These are phyloP conservation scores for Microtus oregoni DNA, from an alignment of 2,113 vertebrate species.

Conservation along the genomic window DNA sequence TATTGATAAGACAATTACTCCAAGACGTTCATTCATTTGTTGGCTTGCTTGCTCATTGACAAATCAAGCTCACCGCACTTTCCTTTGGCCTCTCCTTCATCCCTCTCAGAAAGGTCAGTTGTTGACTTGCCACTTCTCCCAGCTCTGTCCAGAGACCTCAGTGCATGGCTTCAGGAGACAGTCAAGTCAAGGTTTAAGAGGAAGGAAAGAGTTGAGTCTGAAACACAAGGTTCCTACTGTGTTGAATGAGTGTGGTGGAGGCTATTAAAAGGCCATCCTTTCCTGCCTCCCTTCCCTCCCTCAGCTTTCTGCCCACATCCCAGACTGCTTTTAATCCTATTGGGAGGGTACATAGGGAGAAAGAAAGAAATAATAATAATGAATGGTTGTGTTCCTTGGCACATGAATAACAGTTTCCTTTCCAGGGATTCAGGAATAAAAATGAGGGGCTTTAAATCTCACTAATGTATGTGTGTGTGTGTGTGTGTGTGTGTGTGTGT, in stretches of 20 bases:
- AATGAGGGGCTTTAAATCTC: constrained; percentile 88
- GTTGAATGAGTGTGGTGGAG: constrained; percentile 76
- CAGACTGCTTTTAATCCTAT: constrained; percentile 82
- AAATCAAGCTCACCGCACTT: background rate
- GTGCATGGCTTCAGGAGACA: background rate
- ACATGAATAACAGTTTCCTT: constrained; percentile 84
- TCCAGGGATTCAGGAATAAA: constrained; percentile 83
- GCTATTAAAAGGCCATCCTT: constrained; percentile 86
- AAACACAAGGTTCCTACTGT: constrained; percentile 82
- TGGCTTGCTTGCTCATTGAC: background rate
- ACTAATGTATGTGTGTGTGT: constrained; percentile 81
- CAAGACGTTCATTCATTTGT: background rate
- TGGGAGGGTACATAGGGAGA: constrained; percentile 70
- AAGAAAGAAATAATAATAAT: constrained; percentile 83
- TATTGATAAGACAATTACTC: constrained; percentile 36
- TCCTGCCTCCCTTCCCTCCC: constrained; percentile 71
- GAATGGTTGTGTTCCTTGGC: constrained; percentile 88
- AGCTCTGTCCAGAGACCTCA: background rate
- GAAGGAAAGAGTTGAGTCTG: constrained; percentile 69
- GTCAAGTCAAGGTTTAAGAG: constrained; percentile 49
- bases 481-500: constrained; percentile 58
- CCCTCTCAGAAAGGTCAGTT: background rate
- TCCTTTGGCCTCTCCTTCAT: background rate
- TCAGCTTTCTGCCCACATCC: constrained; percentile 72
- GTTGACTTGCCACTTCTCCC: background rate